Base-by-base conservation (phyloP, 2,113 vertebrate species). In the Protobothrops flavoviridis region DNA sequence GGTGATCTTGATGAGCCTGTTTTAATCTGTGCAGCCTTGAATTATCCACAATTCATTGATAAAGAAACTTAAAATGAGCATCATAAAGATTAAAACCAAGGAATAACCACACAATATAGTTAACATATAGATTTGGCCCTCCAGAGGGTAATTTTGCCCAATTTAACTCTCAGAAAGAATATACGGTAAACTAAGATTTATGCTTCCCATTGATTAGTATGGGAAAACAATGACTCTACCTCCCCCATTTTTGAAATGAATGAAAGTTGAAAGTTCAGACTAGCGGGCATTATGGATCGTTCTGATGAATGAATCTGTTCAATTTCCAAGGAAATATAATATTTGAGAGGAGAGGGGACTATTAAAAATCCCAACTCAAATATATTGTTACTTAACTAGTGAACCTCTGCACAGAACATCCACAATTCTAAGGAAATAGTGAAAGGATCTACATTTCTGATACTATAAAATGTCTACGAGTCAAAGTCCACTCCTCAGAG, bases 1-100 rank as follows among this genome's bases (percentile, higher is more conserved):
- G 90, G 55, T 2, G 0, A 50, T 92, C 94, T 26, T 93, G 89
- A 29, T 74, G 74, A 92, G 88, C 91, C 92, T 92, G 20, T 59
- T 24, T 89, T 17, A n/a, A 93, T 39, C 26, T 93, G 69, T 55
- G 0, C 1, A 24, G 89, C 48, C 21, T 39, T 57, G 0, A 0
- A 8, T 61, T 94, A 53, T 93, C 23, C 24, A 88, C 2, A 56
- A 48, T 43, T 81, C 74, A 81, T 3, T 81, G 8, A 17, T 9
- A 89, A 10, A 69, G 89, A 81, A 89, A 48, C 9, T 23, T 24
- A n/a, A 29, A 20, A 0, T 57, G n/a, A 26, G 59, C 43, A 8
- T 17, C 39, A 21, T 56, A 15, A 21, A 81, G 33, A 43, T 81
- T 9, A 81, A 39, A 81, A 81, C 0, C 9, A 20, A 81, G 33